phyloP scores from a whole-genome alignment of 2,113 vertebrate species.

The Thunnus thynnus region DNA sequence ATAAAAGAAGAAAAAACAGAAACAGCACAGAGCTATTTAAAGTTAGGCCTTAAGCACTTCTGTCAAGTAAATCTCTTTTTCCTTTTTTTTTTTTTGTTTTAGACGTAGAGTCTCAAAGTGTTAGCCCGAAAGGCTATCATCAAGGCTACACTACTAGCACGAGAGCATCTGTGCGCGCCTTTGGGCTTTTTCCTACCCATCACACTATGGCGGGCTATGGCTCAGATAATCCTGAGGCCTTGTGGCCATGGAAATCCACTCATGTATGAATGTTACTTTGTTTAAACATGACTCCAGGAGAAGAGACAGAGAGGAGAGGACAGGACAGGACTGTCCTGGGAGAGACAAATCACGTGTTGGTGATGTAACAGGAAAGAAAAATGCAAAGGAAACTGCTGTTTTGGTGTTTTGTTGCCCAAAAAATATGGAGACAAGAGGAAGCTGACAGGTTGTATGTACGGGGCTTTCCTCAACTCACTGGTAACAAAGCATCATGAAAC shows the following conservation, averaged over 20 bases:
- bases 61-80: slow-evolving; percentile 71
- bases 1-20: slow-evolving; percentile 45
- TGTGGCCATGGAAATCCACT: slow-evolving; percentile 79
- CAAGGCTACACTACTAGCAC: slow-evolving; percentile 63
- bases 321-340: slow-evolving; percentile 58
- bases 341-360: slow-evolving; percentile 58
- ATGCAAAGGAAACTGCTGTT: neutral
- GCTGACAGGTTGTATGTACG: slow-evolving; percentile 13
- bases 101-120: slow-evolving; percentile 57
- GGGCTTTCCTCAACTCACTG: slow-evolving; percentile 19
- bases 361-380: slow-evolving; percentile 57
- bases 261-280: slow-evolving; percentile 84
- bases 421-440: neutral
- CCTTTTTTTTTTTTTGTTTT: slow-evolving; percentile 31
- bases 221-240: slow-evolving; percentile 74
- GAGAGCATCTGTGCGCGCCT: slow-evolving; percentile 80
- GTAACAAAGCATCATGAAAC: neutral
- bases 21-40: slow-evolving; percentile 74
- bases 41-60: slow-evolving; percentile 68
- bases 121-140: slow-evolving; percentile 50
- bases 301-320: slow-evolving; percentile 63
- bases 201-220: slow-evolving; percentile 71
- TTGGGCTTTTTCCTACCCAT: slow-evolving; percentile 70
- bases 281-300: slow-evolving; percentile 79
- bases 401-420: slow-evolving; percentile 24